Evolutionary conservation across 2,888 invertebrate genomes (phyloP), one percentile per base, ranked within the genome.

Genomic region (Luperina testacea): DNA sequence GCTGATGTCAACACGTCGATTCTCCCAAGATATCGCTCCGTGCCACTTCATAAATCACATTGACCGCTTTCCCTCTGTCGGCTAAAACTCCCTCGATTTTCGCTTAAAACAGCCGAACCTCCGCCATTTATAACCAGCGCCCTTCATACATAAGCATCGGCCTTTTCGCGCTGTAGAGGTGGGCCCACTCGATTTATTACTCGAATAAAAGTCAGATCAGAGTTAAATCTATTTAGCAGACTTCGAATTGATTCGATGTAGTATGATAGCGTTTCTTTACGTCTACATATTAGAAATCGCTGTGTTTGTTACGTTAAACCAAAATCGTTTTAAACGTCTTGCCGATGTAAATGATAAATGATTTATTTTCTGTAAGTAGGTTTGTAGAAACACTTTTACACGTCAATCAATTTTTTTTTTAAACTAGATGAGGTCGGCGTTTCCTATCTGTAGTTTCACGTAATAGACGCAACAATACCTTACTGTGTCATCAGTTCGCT

Each of bases 131-230:
- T 90, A 88, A 89, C 84, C 83, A 67, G 72, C 59, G 78, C 86
- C 88, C 89, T 91, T 82, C 89, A 91, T 90, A 92, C 90, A 90
- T 91, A 92, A 88, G 88, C 91, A 88, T 88, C 86, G 84, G 83
- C 89, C 87, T 86, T 87, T 85, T 81, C 83, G 65, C 65, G 71
- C 65, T 61, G 65, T 85, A 88, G 89, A 82, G 84, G 78, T 81
- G 88, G 67, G 84, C 80, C 45, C 48, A 70, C 51, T 87, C 87
- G 77, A 85, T 84, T 83, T 81, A 86, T 88, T 81, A 77, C 81
- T 72, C 79, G 81, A 83, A 86, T 87, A 84, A 87, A 85, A 85
- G 75, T 84, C 70, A 77, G 87, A 84, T 80, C 68, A 77, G 48
- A 84, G 77, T 84, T 87, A 87, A 85, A 85, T 85, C 84, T 80